phyloP scores from a whole-genome alignment of 2,888 invertebrate species.

The Volucella bombylans region DNA sequence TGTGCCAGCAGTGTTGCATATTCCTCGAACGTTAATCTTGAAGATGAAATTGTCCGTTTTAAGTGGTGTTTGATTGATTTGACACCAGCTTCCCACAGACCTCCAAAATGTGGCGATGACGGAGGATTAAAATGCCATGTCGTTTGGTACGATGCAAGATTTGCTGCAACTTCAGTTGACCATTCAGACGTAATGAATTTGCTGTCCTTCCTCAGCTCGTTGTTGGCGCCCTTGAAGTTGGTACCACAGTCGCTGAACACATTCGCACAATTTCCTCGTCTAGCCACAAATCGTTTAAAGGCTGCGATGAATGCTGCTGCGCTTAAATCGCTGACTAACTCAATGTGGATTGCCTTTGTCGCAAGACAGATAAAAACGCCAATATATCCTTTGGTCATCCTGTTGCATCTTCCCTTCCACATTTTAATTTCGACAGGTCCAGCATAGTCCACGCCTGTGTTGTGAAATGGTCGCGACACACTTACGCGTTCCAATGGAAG shows the following conservation, averaged over 20 bases:
- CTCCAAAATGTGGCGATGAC: constrained; percentile 19
- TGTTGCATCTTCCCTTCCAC: no score
- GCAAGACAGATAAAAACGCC: not conserved
- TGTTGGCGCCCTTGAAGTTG: not conserved
- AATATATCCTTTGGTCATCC: no score
- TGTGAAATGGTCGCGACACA: no score
- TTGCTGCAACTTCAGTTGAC: no score
- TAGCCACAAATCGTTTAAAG: not conserved
- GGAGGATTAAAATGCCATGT: constrained; percentile 22
- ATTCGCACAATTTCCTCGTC: no score
- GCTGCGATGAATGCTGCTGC: not conserved
- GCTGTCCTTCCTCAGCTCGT: not conserved
- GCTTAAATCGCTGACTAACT: constrained; percentile 3
- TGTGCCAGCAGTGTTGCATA: not conserved
- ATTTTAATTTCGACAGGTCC: no score
- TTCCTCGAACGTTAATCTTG: not conserved
- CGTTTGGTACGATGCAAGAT: not conserved
- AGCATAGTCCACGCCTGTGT: no score
- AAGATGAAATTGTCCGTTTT: constrained; percentile 33
- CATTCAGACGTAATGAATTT: no score
- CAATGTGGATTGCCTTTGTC: constrained; percentile 13
- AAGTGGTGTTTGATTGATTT: constrained; percentile 47
- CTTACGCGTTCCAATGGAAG: no score
- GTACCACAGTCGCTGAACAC: no score
- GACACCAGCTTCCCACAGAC: constrained; percentile 9